Base-by-base conservation (phyloP, 2,113 vertebrate genomes). In the Psilopsiagon aurifrons region DNA sequence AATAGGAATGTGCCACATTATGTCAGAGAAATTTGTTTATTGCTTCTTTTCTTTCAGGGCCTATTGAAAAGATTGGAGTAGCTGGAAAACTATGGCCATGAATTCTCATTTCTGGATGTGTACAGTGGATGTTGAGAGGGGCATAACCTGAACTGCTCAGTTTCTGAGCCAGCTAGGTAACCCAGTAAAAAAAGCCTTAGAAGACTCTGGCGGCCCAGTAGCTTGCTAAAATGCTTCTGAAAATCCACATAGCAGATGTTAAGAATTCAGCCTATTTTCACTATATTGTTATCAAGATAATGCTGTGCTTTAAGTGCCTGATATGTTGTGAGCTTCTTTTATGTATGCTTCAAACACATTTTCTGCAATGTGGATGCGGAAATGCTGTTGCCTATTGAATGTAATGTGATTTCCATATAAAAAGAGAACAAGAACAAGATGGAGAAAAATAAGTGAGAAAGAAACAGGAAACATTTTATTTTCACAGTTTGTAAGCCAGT, bases 21-120 rank as follows among this genome's bases (percentile, higher is more conserved):
- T 28, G 3, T 31, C 46, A 59, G 13, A 71, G 8, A 52, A 75
- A 59, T 17, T 20, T 35, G 3, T 49, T 87, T 74, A 11, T 55
- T 24, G 1, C 47, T 0, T 4, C 8, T 39, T 70, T 39, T 81
- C 14, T n/a, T 75, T 66, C n/a, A n/a, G 4, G 7, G 5, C 7
- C 17, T 39, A 7, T 47, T 66, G 60, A 44, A 89, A 87, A 54
- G 4, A 2, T 52, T 70, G 19, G 5, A 67, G n/a, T 46, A 59
- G 17, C 11, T 73, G 35, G 17, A 51, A 75, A 81, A 41, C 0
- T 0, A 13, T 16, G 43, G 13, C 17, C 33, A 55, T 7, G 22
- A 11, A 35, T 37, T 17, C 11, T 88, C 6, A 28, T 68, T 76
- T 83, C 43, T n/a, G 64, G 57, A 25, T 10, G 4, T 20, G 4